Evolutionary conservation across 2,113 vertebrate species (phyloP).

Genomic region (Mandrillus leucophaeus): DNA sequence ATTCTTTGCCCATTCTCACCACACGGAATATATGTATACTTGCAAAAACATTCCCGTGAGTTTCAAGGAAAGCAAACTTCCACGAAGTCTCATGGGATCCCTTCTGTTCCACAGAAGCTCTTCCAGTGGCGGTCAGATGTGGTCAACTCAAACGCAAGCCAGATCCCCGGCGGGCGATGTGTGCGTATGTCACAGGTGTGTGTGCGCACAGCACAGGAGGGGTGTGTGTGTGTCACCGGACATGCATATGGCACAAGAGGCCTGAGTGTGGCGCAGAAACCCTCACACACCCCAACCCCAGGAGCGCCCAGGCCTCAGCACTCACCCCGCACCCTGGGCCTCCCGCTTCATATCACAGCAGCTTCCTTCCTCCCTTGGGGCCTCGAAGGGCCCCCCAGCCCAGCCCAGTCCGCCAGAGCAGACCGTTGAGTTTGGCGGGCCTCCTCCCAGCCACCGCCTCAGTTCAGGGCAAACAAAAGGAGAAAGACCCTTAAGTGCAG

Average conservation of each 20-base stretch:
- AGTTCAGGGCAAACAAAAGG: neutral
- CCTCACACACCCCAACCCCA: neutral
- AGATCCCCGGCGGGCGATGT: neutral
- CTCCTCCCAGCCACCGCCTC: neutral
- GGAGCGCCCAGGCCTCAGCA: neutral
- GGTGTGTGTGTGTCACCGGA: neutral
- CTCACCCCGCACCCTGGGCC: too few relatives aligned
- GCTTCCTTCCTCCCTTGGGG: neutral
- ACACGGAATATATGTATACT: rapidly evolving
- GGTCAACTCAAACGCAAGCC: neutral
- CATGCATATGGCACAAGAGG: neutral
- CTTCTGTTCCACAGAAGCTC: neutral
- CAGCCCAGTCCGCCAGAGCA: neutral
- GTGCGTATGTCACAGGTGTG: neutral
- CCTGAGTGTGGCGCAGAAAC: neutral
- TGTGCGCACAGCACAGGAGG: neutral
- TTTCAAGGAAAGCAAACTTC: neutral
- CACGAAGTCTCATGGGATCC: neutral
- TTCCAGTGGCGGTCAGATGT: neutral
- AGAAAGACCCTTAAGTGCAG: neutral
- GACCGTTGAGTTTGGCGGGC: neutral
- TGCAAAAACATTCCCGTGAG: rapidly evolving
- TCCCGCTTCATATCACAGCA: neutral
- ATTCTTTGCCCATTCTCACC: neutral
- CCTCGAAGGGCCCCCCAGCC: neutral